Base-by-base conservation (phyloP, 2,797 vertebrate genomes). In the Urophycis tenuis region DNA sequence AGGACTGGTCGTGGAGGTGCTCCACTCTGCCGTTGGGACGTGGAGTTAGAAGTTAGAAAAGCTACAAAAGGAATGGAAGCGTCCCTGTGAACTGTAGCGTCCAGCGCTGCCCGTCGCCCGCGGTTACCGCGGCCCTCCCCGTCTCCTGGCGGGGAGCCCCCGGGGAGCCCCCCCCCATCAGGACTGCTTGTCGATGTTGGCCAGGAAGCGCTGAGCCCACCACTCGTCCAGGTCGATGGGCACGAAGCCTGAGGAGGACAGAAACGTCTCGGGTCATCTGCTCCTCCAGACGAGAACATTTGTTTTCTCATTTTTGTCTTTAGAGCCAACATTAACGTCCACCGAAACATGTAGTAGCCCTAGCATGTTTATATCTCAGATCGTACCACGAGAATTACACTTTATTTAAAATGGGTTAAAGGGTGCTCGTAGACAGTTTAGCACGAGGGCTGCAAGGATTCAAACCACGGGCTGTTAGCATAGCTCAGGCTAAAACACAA, bases 211-310 rank as follows among this genome's bases (percentile, higher is more conserved):
- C 85, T 98, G 93, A 0, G 94, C 97, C 97, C 97, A 99, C 96
- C 97, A 99, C 75, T 99, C 97, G 33, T 99, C 97, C 85, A 99
- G 93, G 86, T 99, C 97, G 0, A 99, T 94, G 73, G 97, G 95
- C 82, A 97, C 94, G 0, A 99, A 99, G 85, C 93, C 97, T 96
- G 84, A 9, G 71, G 70, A 72, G 30, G 12, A 35, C 6, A 41
- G 60, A 29, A 6, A 67, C 7, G 53, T 70, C 29, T 31, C 15
- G 12, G 67, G 69, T 71, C 60, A 67, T 67, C 60, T 25, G 12
- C 22, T n/a, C 22, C 6, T 60, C 5, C 25, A 60, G 9, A 19
- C 53, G 25, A 25, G 22, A 25, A n/a, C 22, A 60, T 5, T 17
- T n/a, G 3, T 60, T 29, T 11, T 67, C 60, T 29, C 0, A 25